A percentile compares a stretch with the other conserved stretches of the same genome.
These are phyloP conservation scores for Muraenolepis orangiensis DNA, from an alignment of 2,797 vertebrate genomes.

Conservation along the genomic window DNA sequence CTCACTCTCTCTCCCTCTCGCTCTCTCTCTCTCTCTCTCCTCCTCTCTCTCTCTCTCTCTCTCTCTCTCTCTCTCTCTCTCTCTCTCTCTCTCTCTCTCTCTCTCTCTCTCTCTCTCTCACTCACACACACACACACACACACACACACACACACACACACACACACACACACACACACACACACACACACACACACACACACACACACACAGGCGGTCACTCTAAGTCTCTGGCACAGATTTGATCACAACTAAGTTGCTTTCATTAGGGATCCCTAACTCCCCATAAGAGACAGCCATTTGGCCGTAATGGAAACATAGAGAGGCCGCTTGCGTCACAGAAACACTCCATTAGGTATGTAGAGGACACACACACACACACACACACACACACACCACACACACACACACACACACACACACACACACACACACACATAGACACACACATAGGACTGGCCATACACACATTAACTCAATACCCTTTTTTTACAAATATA, in stretches of 20 bases:
- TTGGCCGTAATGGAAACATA: background rate
- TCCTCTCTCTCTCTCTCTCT: too few species aligned
- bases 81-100: too few species aligned
- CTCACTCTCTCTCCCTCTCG: too few species aligned
- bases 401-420: background rate
- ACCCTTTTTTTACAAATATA: too few species aligned
- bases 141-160: too few species aligned
- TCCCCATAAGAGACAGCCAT: background rate
- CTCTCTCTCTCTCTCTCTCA: too few species aligned
- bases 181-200: background rate
- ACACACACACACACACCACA: background rate
- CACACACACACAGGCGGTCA: background rate
- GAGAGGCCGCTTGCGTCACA: background rate
- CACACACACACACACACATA: too few species aligned
- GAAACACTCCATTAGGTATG: background rate
- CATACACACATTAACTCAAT: background rate
- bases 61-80: too few species aligned
- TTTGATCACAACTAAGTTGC: background rate
- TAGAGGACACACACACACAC: background rate
- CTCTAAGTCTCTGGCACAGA: background rate
- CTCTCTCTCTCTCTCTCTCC: too few species aligned
- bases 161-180: background rate
- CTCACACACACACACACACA: too few species aligned
- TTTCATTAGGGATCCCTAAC: constrained; percentile 1
- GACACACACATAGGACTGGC: background rate